Evolutionary conservation across 1,140 invertebrate genomes (phyloP), one percentile per base, ranked within the genome.

Genomic region (Drosophila bocqueti): DNA sequence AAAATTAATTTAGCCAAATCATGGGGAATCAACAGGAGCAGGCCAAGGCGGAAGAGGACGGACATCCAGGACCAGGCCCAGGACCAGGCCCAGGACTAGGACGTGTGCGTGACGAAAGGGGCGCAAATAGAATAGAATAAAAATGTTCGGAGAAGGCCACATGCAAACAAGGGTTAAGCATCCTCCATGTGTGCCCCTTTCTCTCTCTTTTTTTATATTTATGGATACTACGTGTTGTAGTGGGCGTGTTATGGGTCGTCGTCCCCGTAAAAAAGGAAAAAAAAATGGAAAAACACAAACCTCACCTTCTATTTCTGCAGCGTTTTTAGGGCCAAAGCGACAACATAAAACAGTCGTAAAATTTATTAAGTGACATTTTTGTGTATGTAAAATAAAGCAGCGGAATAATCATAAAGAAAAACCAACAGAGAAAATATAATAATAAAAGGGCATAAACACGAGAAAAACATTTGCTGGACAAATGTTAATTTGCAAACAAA

Each of bases 311-410:
- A 29, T 54, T 57, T 43, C 38, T 47, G 63, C 68, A 55, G 45
- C 50, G 59, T 66, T 83, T 87, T 72, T 72, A 83, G 79, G 71
- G 76, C 66, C 83, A 86, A 80, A 87, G 78, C 85, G 85, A 90
- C 84, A 90, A 90, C 84, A 84, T 89, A 89, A 89, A 89, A 89
- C 81, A 90, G 85, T 90, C 85, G 85, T 89, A 89, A 89, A 89
- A 89, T 89, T 89, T 89, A 89, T 89, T 90, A 89, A 89, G 84
- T 89, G 84, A 89, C 85, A 89, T 89, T 89, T 85, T 89, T 74
- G 65, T 73, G 69, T 73, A 72, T 73, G 69, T 73, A 73, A 72
- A 72, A 60, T 47, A 47, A 64, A 24, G 43, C 36, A 42, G 40
- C 34, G 21, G 13, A 45, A 69, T 68, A 69, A 68, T 52, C 69